phyloP scores from a whole-genome alignment of 2,797 vertebrate genomes.

The Pogoniulus pusillus region DNA sequence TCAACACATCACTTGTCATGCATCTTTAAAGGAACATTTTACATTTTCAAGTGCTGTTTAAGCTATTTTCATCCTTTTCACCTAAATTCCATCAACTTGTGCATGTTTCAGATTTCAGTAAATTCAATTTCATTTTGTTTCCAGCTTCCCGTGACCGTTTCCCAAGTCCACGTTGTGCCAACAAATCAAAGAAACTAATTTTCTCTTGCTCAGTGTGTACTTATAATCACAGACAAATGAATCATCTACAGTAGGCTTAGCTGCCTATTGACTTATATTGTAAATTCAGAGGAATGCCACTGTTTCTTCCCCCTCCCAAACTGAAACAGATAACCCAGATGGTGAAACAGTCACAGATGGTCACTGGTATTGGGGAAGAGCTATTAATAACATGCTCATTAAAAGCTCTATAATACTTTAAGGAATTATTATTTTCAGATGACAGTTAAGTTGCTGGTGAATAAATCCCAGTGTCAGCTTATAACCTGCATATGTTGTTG shows the following conservation, averaged over 20 bases:
- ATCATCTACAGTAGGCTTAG: slow-evolving; percentile 12
- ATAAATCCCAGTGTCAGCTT: neutral
- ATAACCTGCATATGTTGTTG: neutral
- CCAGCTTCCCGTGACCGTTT: neutral
- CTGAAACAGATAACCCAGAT: slow-evolving; percentile 38
- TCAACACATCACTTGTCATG: neutral
- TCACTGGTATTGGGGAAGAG: neutral
- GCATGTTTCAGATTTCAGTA: neutral
- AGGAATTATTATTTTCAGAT: slow-evolving; percentile 1
- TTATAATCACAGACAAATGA: slow-evolving; percentile 50
- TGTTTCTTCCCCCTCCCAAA: neutral
- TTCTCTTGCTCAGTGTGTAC: slow-evolving; percentile 7
- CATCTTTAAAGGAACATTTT: neutral
- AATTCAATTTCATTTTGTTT: slow-evolving; percentile 30
- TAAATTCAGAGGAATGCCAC: neutral
- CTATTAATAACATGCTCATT: slow-evolving; percentile 40
- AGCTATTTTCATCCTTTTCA: neutral
- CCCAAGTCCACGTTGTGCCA: slow-evolving; percentile 12
- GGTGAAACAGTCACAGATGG: slow-evolving; percentile 41
- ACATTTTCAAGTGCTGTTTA: slow-evolving; percentile 8
- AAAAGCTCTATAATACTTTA: slow-evolving; percentile 7
- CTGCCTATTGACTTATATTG: slow-evolving; percentile 23
- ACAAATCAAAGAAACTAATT: slow-evolving; percentile 55
- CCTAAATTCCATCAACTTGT: slow-evolving; percentile 32
- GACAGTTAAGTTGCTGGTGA: neutral